Evolutionary conservation across 2,888 invertebrate species (phyloP).

Genomic region (Dascillus cervinus): DNA sequence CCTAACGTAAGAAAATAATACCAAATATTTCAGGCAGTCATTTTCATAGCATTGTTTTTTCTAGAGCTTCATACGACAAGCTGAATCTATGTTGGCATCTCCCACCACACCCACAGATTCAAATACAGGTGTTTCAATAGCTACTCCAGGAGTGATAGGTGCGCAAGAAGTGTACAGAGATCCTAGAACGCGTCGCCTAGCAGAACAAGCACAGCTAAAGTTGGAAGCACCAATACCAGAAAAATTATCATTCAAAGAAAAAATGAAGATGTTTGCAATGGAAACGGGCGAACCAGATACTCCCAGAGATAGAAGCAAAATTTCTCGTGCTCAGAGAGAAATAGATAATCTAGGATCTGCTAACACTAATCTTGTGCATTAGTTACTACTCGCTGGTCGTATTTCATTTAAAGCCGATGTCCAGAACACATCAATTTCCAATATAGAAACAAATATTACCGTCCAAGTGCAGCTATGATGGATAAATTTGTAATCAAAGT

Average conservation of each 20-base stretch:
- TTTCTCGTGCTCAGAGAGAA: constrained; percentile 90
- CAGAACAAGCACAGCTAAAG: constrained; percentile 61
- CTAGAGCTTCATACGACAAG: constrained; percentile 72
- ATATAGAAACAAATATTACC: no score
- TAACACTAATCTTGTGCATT: constrained; percentile 28
- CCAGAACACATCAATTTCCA: no score
- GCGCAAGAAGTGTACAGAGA: constrained; percentile 97
- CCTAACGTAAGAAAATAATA: constrained; percentile 60
- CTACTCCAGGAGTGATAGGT: constrained; percentile 94
- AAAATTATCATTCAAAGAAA: constrained; percentile 94
- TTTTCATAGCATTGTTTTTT: constrained; percentile 21
- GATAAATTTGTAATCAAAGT: constrained; percentile 6
- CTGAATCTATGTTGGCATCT: constrained; percentile 70
- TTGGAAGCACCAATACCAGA: constrained; percentile 70
- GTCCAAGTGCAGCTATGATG: constrained; percentile 10
- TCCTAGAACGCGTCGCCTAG: constrained; percentile 80
- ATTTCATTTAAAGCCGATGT: no score
- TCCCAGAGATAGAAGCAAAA: constrained; percentile 92
- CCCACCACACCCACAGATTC: constrained; percentile 63
- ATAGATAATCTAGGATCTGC: constrained; percentile 64
- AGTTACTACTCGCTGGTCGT: no score
- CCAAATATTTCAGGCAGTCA: not conserved
- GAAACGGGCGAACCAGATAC: constrained; percentile 91
- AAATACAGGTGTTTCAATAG: constrained; percentile 41
- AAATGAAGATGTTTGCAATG: constrained; percentile 99